Conservation (phyloP, 1,140 invertebrate species). For the Drosophila quadrilineata region DNA sequence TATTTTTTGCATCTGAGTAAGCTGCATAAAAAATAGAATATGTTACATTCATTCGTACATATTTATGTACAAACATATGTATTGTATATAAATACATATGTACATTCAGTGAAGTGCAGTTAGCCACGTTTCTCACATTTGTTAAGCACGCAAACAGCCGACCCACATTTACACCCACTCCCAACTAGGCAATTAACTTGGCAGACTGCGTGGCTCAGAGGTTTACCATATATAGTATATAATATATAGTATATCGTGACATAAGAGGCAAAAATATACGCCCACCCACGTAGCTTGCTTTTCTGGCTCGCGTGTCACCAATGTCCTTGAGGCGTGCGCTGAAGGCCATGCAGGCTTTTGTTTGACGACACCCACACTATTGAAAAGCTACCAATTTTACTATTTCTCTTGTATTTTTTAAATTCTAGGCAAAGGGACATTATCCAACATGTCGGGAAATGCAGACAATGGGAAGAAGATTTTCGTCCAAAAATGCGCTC, state of each 20-base stretch:
- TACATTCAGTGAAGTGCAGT: constrained; percentile 24
- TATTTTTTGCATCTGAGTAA: constrained; percentile 35
- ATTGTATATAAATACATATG: too few relatives aligned
- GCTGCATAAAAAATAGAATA: too few relatives aligned
- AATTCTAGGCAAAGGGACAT: constrained; percentile 7
- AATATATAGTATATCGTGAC: too few relatives aligned
- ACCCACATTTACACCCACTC: constrained; percentile 36
- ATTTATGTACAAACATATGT: too few relatives aligned
- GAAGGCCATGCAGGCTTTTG: constrained; percentile 30
- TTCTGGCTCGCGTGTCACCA: constrained; percentile 16
- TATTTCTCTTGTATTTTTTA: not conserved
- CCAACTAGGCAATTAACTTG: constrained; percentile 45
- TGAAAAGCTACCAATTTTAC: constrained; percentile 8
- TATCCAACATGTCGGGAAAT: constrained; percentile 82
- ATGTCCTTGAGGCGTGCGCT: constrained; percentile 44
- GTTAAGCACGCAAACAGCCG: constrained; percentile 27
- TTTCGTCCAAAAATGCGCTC: constrained; percentile 92
- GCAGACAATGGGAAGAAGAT: constrained; percentile 94
- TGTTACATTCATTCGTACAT: too few relatives aligned
- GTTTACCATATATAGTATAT: too few relatives aligned
- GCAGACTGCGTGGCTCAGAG: constrained; percentile 54
- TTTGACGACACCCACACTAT: constrained; percentile 9
- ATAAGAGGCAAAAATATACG: constrained; percentile 17
- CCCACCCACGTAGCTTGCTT: not conserved
- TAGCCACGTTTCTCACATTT: constrained; percentile 41